phyloP scores from a whole-genome alignment of 2,113 vertebrate species.

The Talpa occidentalis region DNA sequence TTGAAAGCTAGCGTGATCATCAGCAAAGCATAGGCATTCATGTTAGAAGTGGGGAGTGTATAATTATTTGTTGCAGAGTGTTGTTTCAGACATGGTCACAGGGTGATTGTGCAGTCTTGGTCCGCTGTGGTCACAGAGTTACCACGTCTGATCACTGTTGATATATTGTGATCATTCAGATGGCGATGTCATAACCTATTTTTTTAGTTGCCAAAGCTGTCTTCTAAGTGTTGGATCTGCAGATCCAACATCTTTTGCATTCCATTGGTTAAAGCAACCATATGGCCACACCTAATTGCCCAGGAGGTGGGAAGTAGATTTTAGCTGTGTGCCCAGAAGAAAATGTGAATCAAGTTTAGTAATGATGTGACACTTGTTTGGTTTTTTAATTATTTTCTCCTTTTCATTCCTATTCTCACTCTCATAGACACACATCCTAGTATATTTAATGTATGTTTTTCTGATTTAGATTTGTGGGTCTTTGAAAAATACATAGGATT shows the following conservation, averaged over 20 bases:
- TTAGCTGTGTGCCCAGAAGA: background rate
- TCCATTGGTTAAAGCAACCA: background rate
- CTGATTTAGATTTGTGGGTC: background rate
- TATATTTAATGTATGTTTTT: background rate
- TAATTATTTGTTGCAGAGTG: background rate
- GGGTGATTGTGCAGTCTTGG: too few species aligned
- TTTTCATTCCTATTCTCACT: background rate
- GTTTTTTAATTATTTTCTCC: background rate
- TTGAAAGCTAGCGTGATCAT: background rate
- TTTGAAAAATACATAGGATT: conserved; percentile 22
- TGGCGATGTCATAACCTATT: background rate
- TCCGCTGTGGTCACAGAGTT: background rate
- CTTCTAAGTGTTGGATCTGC: background rate
- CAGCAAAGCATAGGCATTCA: background rate
- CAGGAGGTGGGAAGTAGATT: background rate
- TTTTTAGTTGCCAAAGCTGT: background rate
- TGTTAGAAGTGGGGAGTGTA: background rate
- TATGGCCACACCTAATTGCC: background rate
- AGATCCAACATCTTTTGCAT: too few species aligned
- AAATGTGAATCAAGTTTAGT: background rate
- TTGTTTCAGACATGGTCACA: background rate
- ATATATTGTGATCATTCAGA: background rate
- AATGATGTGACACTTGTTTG: background rate
- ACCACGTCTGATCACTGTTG: background rate
- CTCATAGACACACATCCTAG: background rate